Evolutionary conservation across 2,888 invertebrate species (phyloP), one percentile per base, ranked within the genome.

Genomic region (Lathronympha strigana): DNA sequence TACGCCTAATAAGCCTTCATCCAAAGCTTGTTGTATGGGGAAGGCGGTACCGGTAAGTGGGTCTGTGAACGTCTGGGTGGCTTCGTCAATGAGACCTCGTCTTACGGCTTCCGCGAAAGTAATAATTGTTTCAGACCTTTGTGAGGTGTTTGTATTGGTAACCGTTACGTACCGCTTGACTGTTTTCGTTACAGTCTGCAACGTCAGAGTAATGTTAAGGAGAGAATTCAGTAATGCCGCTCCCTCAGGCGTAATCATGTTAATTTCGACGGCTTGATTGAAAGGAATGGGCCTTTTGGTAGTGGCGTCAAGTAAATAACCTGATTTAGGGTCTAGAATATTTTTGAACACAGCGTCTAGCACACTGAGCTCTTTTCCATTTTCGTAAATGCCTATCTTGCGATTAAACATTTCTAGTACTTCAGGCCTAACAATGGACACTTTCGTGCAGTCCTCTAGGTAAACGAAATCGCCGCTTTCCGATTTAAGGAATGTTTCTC

Each of bases 281-380:
- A 97, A 93, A 69, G 97, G 96, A 79, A 97, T 93, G 57, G 95
- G 93, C 78, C 94, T 94, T 75, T 94, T 94, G 47, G 94, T 94
- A 69, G 93, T 90, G 17, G 95, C 93, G 79, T 98, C 96, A 68
- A 98, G 87, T 69, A 98, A 93, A 84, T 97, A 95, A 8, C 98
- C 98, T 25, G 96, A 95, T 84, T 95, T 95, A 0, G 98, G 97
- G 83, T 99, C 98, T 61, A 99, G 93, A 76, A 96, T 93, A 75
- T 96, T 96, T 75, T 95, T 94, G 74, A 97, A 95, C 67, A 98
- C 98, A 17, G 98, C 96, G 82, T 98, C 97, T 72, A 98, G 90
- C n/a, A 97, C 96, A 61, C 94, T 95, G 36, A 98, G 86, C 86
- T 98, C 97, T 68, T 93, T 93, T 15, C 95, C 95, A 69, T 95